Base-by-base conservation (phyloP, 2,113 vertebrate genomes). In the Delphinapterus leucas region DNA sequence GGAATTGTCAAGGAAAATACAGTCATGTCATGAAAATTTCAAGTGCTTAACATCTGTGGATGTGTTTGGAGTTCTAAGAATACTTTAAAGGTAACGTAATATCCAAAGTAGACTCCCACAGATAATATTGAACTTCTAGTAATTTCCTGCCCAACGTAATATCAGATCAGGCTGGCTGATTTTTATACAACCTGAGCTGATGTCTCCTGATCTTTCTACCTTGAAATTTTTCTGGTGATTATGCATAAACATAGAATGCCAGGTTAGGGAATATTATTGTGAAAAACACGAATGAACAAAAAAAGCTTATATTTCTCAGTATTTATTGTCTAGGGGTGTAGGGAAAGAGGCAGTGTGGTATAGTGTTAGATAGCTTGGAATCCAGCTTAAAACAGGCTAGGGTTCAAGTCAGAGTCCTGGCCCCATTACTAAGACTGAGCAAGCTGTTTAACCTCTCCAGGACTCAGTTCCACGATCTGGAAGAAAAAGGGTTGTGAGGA, bases 21-120 rank as follows among this genome's bases (percentile, higher is more conserved):
- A 76, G 73, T 33, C 44, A 11, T 4, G 1, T 33, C 25, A 77
- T 68, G 61, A 88, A 67, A 77, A 89, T 33, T 33, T 71, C 41
- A 86, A 20, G n/a, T 47, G 36, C n/a, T 71, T 77, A 4, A 76
- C 2, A 11, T 71, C 49, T 23, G 17, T 58, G 81, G 70, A 83
- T 77, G 73, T 44, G 31, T 81, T 92, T 73, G 70, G 60, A 41
- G 82, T 91, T 93, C 70, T 91, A 70, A 85, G 65, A 88, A 74
- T 6, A 68, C 26, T 53, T 73, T 21, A 4, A 38, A 93, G 36
- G 63, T 82, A 70, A 85, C 70, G 60, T 60, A 21, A 55, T 18
- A 38, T 25, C 20, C 2, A 20, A 55, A 49, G 41, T 9, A 61
- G 73, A 96, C n/a, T 60, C n/a, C 11, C 36, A 25, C 17, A 6